phyloP scores from a whole-genome alignment of 2,888 invertebrate genomes.

The Osedax frankpressi region DNA sequence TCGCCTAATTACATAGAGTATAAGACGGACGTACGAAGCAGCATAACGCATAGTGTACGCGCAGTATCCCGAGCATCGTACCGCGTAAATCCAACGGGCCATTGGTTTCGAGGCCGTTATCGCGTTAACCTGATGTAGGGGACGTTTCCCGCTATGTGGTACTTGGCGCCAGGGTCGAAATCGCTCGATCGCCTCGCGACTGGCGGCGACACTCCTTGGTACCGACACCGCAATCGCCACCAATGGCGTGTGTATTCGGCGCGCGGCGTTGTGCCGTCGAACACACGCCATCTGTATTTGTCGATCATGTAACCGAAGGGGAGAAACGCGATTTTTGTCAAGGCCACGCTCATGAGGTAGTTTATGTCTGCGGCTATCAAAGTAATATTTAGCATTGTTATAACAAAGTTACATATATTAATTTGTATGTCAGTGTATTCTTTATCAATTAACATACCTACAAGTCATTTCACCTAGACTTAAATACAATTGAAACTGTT shows the following conservation, averaged over 20 bases:
- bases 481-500: too few species aligned
- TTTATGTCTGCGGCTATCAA: conserved; percentile 46
- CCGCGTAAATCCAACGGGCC: too few species aligned
- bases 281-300: conserved; percentile 47
- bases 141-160: conserved; percentile 32
- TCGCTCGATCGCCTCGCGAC: conserved; percentile 29
- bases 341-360: conserved; percentile 46
- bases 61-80: too few species aligned
- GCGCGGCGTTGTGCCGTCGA: conserved; percentile 35
- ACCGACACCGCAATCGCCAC: conserved; percentile 47
- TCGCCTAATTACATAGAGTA: too few species aligned
- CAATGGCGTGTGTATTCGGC: conserved; percentile 44
- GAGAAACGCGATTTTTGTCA: conserved; percentile 47
- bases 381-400: too few species aligned
- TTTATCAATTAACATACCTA: too few species aligned
- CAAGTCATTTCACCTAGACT: too few species aligned
- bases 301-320: conserved; percentile 48
- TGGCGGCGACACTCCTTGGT: conserved; percentile 43
- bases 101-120: too few species aligned
- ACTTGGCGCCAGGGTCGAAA: conserved; percentile 44
- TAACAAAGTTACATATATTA: too few species aligned
- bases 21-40: too few species aligned
- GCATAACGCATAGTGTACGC: too few species aligned
- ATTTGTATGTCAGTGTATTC: too few species aligned
- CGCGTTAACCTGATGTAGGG: conserved; percentile 37